Base-by-base conservation (phyloP, 2,797 vertebrate genomes). In the Peromyscus eremicus region DNA sequence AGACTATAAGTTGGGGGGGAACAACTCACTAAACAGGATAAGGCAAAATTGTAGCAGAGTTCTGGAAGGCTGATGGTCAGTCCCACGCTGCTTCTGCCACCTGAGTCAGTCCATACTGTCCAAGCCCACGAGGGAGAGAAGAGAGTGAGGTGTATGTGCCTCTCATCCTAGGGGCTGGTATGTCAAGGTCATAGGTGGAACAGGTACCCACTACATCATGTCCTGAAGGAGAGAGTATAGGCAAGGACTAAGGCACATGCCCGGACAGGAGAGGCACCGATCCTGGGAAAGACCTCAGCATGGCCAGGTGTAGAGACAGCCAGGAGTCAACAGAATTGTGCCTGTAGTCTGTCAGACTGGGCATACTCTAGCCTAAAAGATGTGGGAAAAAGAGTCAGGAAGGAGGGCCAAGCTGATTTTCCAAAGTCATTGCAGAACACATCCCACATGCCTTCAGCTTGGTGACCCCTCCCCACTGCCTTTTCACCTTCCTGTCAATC, bases 391-490 rank as follows among this genome's bases (percentile, higher is more conserved):
- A 13, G 21, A 10, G 10, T 60, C 27, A 13, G 40, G n/a, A 73
- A 21, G 16, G 17, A 88, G 64, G 49, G 55, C 25, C 29, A 9
- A n/a, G 21, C 9, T 64, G n/a, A 70, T 52, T 34, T 52, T 57
- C 32, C 19, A 21, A 37, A 70, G 43, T n/a, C 32, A 25, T 25
- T 68, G 83, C 62, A 68, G 64, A n/a, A 25, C 11, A 46, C 49
- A 34, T 11, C 12, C 14, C 5, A 2, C 37, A 25, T 0, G 6
- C 12, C 66, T 7, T 14, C 6, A 32, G 1, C 6, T 2, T 10
- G 0, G 10, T 3, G 23, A 21, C 6, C 1, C 10, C 32, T 6
- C 0, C 8, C 16, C 1, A 3, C 37, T n/a, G 9, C 25, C 49
- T 40, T 64, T 17, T 19, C 37, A 23, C 19, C 6, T 49, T 29